Evolutionary conservation across 2,797 vertebrate genomes (phyloP).

Genomic region (Sardinella longiceps): DNA sequence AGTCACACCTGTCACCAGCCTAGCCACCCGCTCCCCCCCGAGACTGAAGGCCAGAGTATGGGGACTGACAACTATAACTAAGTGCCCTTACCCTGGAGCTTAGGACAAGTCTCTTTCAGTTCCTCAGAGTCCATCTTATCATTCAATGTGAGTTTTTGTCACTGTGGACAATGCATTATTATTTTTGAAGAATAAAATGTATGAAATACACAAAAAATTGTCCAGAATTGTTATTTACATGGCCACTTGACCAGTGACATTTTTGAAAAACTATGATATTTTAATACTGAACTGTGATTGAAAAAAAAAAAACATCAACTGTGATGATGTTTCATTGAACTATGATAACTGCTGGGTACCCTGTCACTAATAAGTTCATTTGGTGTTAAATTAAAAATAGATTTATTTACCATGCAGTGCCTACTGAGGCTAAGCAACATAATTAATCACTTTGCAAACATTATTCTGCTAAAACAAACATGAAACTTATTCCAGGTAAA

Average conservation of each 20-base stretch:
- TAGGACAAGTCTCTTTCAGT: constrained; percentile 19
- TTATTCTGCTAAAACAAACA: background rate
- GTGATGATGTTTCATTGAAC: background rate
- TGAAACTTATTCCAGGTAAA: background rate
- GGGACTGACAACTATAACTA: background rate
- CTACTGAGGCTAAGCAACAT: background rate
- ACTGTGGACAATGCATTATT: background rate
- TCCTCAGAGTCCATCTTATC: background rate
- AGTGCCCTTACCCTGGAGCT: background rate
- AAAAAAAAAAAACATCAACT: too few relatives aligned
- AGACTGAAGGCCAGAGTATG: background rate
- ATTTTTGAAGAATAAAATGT: background rate
- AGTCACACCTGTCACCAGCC: constrained; percentile 68
- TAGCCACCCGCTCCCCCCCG: background rate
- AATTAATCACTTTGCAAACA: background rate
- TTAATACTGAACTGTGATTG: background rate
- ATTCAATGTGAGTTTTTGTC: background rate
- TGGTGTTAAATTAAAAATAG: background rate
- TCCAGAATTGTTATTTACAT: background rate
- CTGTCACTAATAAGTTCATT: background rate
- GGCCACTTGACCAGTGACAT: background rate
- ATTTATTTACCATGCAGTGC: background rate
- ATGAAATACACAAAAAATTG: background rate
- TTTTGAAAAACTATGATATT: too few relatives aligned
- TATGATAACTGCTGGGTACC: background rate